Conservation (phyloP, 1,140 invertebrate species). For the Drosophila sechellia region DNA sequence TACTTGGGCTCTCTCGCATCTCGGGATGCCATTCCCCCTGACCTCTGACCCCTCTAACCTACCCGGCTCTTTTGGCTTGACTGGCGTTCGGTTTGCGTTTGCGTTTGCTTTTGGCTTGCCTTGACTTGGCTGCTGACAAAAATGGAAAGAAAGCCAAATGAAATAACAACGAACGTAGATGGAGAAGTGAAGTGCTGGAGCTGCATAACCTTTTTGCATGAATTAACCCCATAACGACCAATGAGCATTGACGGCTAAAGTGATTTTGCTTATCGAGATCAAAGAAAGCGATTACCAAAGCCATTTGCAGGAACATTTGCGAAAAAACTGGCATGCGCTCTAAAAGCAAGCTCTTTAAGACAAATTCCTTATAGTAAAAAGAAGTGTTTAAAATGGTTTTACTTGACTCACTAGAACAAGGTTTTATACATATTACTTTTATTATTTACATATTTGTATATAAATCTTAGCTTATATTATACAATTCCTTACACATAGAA, state of each 20-base stretch:
- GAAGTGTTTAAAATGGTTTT: too few species aligned
- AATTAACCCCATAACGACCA: slow-evolving; percentile 64
- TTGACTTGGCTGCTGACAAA: slow-evolving; percentile 51
- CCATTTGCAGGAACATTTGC: not conserved
- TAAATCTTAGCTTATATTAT: too few species aligned
- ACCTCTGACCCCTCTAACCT: not conserved
- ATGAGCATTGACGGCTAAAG: slow-evolving; percentile 21
- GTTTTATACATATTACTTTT: too few species aligned
- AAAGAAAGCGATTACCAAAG: slow-evolving; percentile 6
- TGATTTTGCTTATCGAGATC: slow-evolving; percentile 19
- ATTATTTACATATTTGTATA: too few species aligned
- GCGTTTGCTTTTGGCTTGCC: slow-evolving; percentile 33
- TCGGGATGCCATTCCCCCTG: slow-evolving; percentile 50
- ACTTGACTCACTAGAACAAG: too few species aligned
- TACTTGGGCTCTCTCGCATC: slow-evolving; percentile 47
- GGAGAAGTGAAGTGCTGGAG: slow-evolving; percentile 30
- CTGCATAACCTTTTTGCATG: slow-evolving; percentile 65
- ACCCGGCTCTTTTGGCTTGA: slow-evolving; percentile 12
- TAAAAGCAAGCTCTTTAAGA: not conserved
- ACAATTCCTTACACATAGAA: not conserved
- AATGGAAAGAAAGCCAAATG: slow-evolving; percentile 46
- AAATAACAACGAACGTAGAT: slow-evolving; percentile 49
- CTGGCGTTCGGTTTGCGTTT: slow-evolving; percentile 21
- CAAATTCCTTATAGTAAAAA: too few species aligned
- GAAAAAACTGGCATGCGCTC: not conserved